These are phyloP conservation scores for Cheumatopsyche charites DNA, from an alignment of 1,140 invertebrate species.

Conservation along the genomic window DNA sequence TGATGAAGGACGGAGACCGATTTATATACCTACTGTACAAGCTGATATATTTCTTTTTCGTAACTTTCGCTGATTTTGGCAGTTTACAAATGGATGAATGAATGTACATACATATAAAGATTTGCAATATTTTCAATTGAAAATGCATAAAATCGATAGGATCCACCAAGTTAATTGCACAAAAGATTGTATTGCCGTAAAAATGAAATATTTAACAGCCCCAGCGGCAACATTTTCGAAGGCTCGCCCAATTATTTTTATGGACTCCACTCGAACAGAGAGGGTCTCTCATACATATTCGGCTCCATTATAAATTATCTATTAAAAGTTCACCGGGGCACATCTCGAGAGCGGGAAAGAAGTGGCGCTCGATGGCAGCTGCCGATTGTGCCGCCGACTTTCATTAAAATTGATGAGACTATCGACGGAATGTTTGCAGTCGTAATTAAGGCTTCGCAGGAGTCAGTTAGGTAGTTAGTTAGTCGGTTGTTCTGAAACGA, in stretches of 20 bases:
- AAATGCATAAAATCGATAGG: too few species aligned
- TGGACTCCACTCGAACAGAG: conserved; percentile 17
- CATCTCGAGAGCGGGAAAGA: not conserved
- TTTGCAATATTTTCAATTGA: too few species aligned
- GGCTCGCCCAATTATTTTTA: conserved; percentile 37
- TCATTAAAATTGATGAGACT: conserved; percentile 46
- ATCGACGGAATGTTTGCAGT: conserved; percentile 42
- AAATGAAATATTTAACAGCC: conserved; percentile 4
- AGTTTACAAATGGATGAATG: too few species aligned
- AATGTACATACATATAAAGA: too few species aligned
- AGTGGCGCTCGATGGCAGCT: conserved; percentile 11
- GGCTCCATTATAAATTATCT: conserved; percentile 40
- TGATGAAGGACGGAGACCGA: too few species aligned
- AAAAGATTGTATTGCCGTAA: not conserved
- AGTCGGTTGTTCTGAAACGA: too few species aligned
- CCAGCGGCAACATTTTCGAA: conserved; percentile 11
- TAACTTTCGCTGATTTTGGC: too few species aligned
- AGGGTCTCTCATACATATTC: conserved; percentile 30
- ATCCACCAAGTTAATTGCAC: too few species aligned
- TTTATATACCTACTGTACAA: too few species aligned
- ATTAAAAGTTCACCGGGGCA: conserved; percentile 22
- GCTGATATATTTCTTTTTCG: too few species aligned
- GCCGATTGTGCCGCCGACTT: conserved; percentile 26
- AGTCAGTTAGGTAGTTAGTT: too few species aligned
- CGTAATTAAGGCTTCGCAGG: conserved; percentile 41